A percentile compares a stretch with the other conserved stretches of the same genome.
Evolutionary conservation across 2,113 vertebrate genomes (phyloP).

Genomic region (Alaudala cheleensis): DNA sequence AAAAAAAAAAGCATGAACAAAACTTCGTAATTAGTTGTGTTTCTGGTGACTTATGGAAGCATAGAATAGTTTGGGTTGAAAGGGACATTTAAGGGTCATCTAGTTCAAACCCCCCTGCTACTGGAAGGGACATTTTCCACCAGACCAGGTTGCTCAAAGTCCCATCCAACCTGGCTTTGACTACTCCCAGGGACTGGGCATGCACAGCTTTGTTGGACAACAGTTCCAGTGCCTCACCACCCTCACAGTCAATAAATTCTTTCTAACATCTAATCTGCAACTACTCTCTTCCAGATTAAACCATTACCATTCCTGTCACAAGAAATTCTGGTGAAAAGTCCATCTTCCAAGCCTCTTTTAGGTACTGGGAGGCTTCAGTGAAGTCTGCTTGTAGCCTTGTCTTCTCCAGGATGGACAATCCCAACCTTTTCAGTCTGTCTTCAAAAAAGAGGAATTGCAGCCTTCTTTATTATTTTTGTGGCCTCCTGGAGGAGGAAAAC

Average conservation of each 20-base stretch:
- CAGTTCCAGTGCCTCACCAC: neutral
- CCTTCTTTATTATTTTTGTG: neutral
- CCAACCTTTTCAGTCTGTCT: neutral
- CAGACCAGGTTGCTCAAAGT: neutral
- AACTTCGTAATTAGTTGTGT: too few species aligned
- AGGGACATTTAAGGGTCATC: neutral
- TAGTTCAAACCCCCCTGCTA: neutral
- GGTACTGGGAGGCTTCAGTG: neutral
- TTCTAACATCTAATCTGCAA: neutral
- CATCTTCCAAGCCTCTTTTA: too few species aligned
- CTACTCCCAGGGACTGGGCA: accelerated
- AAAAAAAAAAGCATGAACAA: too few species aligned
- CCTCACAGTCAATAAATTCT: neutral
- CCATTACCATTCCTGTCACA: neutral
- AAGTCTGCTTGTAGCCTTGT: accelerated
- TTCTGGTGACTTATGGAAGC: neutral
- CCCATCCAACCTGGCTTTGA: neutral
- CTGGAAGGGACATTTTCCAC: neutral
- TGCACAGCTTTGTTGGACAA: neutral
- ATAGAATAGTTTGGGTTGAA: neutral
- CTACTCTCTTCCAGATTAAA: neutral
- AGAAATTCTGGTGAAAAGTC: neutral
- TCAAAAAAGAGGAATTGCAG: accelerated
- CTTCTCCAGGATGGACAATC: neutral
- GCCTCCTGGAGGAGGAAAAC: neutral